phyloP scores from a whole-genome alignment of 1,140 invertebrate species.

The Leptopilina clavipes region DNA sequence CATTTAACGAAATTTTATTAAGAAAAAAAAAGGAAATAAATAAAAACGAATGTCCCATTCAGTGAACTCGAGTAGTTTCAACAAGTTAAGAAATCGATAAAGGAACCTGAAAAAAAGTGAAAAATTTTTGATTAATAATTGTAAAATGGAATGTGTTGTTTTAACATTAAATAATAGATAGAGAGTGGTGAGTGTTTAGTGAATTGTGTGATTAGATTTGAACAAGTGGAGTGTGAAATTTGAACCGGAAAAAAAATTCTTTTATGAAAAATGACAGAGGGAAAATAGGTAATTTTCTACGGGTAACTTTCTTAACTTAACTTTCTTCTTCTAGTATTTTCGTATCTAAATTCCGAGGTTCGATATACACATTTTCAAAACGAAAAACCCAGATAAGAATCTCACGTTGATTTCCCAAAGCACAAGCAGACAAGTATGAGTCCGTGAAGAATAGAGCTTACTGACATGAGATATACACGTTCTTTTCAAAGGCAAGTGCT shows the following conservation, averaged over 20 bases:
- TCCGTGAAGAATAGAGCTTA: slow-evolving; percentile 25
- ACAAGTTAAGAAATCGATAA: not conserved
- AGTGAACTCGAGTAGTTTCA: slow-evolving; percentile 8
- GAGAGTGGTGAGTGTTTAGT: not conserved
- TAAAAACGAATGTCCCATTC: not conserved
- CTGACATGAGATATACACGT: not conserved
- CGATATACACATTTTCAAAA: no score
- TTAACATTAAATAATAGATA: not conserved
- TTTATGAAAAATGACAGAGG: not conserved
- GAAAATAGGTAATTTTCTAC: no score
- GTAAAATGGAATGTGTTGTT: not conserved
- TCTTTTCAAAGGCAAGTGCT: not conserved
- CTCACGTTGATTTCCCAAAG: slow-evolving; percentile 12
- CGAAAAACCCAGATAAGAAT: not conserved
- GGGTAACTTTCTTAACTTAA: no score
- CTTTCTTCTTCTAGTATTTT: no score
- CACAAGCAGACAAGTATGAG: not conserved
- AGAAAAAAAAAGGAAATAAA: no score
- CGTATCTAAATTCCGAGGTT: not conserved
- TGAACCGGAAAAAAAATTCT: no score
- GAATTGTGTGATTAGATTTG: no score
- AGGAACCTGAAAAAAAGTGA: not conserved
- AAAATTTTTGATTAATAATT: not conserved
- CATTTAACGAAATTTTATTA: not conserved
- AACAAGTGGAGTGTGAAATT: not conserved